Conservation (phyloP, 2,888 invertebrate species). For the Smittia sp. region DNA sequence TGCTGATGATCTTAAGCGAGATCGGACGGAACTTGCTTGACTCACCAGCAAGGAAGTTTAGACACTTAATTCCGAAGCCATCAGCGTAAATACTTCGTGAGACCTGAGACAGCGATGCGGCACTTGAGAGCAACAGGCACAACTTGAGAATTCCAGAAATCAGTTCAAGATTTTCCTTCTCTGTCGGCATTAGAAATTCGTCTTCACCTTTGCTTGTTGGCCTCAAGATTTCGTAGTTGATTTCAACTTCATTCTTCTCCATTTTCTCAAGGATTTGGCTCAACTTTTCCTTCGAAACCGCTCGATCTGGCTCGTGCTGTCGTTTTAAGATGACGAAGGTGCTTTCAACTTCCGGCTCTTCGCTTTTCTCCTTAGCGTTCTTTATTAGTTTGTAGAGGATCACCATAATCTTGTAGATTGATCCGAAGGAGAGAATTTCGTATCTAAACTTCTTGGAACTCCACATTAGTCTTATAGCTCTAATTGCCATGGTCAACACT, state of each 20-base stretch:
- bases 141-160: constrained; percentile 50
- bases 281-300: constrained; percentile 32
- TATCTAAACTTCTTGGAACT: constrained; percentile 20
- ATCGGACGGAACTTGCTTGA: constrained; percentile 48
- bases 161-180: constrained; percentile 47
- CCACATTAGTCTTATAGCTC: constrained; percentile 34
- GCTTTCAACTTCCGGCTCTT: background rate
- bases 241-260: background rate
- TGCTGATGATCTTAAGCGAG: constrained; percentile 50
- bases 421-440: constrained; percentile 22
- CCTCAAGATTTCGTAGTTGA: constrained; percentile 20
- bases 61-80: constrained; percentile 47
- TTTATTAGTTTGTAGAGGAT: background rate
- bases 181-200: constrained; percentile 48
- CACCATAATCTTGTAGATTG: constrained; percentile 29
- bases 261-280: background rate
- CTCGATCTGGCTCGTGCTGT: constrained; percentile 25
- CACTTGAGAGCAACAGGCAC: constrained; percentile 49
- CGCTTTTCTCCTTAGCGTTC: background rate
- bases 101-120: constrained; percentile 41
- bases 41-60: constrained; percentile 50
- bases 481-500: constrained; percentile 8
- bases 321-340: constrained; percentile 1
- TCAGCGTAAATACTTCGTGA: constrained; percentile 18
- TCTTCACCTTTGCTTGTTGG: constrained; percentile 43